Conservation (phyloP, 2,888 invertebrate species). For the Brenthis ino region DNA sequence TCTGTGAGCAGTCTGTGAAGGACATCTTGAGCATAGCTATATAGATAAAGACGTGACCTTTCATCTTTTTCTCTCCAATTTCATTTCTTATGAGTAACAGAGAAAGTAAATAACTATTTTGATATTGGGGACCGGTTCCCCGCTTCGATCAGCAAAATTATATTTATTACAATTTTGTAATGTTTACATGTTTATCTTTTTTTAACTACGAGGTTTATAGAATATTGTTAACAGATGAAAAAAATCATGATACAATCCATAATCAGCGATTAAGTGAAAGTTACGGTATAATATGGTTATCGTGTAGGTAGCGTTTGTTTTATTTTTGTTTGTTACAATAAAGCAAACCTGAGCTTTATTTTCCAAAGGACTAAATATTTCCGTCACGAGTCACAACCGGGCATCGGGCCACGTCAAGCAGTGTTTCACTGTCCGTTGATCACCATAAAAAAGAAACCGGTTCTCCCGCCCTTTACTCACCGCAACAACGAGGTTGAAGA, state of each 20-base stretch:
- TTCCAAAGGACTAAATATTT: no score
- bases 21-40: conserved; percentile 13
- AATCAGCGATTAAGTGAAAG: background rate
- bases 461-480: conserved; percentile 82
- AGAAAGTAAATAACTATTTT: conserved; percentile 27
- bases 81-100: conserved; percentile 22
- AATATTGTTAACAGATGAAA: no score
- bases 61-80: conserved; percentile 26
- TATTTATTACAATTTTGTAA: conserved; percentile 2
- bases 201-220: background rate
- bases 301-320: background rate
- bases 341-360: no score
- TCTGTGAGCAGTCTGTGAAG: conserved; percentile 12
- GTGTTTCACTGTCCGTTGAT: conserved; percentile 63
- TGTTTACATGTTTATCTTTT: background rate
- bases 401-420: conserved; percentile 44
- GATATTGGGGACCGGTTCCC: conserved; percentile 8
- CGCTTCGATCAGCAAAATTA: conserved; percentile 2
- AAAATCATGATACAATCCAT: background rate
- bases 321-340: conserved; percentile 9
- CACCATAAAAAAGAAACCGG: conserved; percentile 70
- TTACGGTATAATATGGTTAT: background rate
- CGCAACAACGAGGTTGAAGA: conserved; percentile 90
- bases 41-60: conserved; percentile 32
- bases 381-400: conserved; percentile 24